Percentiles rank a stretch among this genome's conserved stretches.
Evolutionary conservation across 2,888 invertebrate genomes (phyloP).

Genomic region (Hypena proboscidalis): DNA sequence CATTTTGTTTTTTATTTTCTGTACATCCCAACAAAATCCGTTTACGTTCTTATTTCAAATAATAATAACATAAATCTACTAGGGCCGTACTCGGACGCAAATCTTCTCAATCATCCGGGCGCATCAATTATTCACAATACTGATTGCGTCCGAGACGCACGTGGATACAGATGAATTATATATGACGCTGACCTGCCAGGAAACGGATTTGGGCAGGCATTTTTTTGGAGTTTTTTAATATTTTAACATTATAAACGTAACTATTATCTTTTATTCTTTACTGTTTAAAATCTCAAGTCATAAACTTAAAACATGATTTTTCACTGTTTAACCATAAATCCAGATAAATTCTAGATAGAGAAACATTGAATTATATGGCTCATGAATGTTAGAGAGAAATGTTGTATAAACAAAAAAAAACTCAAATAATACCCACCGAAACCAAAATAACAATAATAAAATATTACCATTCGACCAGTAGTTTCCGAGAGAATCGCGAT

Average conservation of each 20-base stretch:
- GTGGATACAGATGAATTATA: conserved; percentile 78
- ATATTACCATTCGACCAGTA: too few species aligned
- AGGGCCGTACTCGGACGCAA: conserved; percentile 58
- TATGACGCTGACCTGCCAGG: conserved; percentile 66
- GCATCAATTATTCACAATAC: conserved; percentile 83
- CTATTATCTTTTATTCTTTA: too few species aligned
- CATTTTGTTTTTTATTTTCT: conserved; percentile 14
- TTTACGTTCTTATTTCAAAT: conserved; percentile 24
- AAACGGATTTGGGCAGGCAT: conserved; percentile 49
- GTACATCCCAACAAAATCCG: conserved; percentile 19
- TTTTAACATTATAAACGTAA: neutral
- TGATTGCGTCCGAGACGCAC: conserved; percentile 84
- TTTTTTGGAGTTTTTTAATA: neutral
- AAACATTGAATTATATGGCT: too few species aligned
- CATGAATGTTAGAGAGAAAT: too few species aligned
- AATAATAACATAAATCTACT: conserved; percentile 65
- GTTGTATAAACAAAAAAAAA: too few species aligned
- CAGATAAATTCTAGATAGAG: too few species aligned
- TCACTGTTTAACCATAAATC: too few species aligned
- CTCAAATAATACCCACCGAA: too few species aligned
- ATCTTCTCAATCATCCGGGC: conserved; percentile 79
- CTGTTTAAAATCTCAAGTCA: too few species aligned
- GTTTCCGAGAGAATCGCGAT: too few species aligned
- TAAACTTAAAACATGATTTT: too few species aligned
- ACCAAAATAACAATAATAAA: too few species aligned